A percentile compares a stretch with the other conserved stretches of the same genome.
These are phyloP conservation scores for Clarias fuscus DNA, from an alignment of 2,797 vertebrate species.

Conservation along the genomic window DNA sequence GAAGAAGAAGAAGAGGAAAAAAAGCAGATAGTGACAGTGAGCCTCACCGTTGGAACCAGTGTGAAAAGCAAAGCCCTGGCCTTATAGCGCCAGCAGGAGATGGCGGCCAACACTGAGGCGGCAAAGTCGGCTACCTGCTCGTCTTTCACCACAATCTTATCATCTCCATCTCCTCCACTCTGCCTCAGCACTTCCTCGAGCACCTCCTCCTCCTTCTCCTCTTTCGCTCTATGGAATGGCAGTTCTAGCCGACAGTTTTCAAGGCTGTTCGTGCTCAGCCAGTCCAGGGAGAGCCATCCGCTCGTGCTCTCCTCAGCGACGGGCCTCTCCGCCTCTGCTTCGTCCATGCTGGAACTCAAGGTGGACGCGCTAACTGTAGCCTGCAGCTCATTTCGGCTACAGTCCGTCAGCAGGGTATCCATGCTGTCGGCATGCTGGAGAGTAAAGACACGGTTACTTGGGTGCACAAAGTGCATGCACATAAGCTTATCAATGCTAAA, in stretches of 20 bases:
- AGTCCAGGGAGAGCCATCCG: conserved; percentile 70
- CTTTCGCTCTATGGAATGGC: conserved; percentile 5
- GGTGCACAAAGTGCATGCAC: conserved; percentile 42
- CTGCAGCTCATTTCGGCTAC: conserved; percentile 68
- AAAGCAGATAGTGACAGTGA: conserved; percentile 72
- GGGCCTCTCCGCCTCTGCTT: conserved; percentile 63
- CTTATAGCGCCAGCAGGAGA: conserved; percentile 93
- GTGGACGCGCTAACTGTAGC: conserved; percentile 64
- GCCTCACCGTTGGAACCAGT: conserved; percentile 91
- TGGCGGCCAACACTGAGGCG: conserved; percentile 87
- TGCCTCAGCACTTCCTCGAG: conserved; percentile 54
- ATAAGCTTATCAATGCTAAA: neutral
- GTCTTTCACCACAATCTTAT: conserved; percentile 80
- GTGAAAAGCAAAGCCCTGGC: conserved; percentile 92
- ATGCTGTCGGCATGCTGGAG: conserved; percentile 86
- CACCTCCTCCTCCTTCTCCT: conserved; percentile 16
- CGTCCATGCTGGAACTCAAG: conserved; percentile 64
- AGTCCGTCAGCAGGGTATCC: conserved; percentile 76
- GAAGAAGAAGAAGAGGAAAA: conserved; percentile 55
- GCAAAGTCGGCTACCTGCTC: conserved; percentile 90
- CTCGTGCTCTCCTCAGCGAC: conserved; percentile 62
- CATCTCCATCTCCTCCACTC: conserved; percentile 66
- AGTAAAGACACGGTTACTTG: conserved; percentile 63
- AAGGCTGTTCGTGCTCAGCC: conserved; percentile 65
- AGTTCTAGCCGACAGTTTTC: conserved; percentile 2